Evolutionary conservation across 1,140 invertebrate genomes (phyloP).

Genomic region (Scaptomyza graminum): DNA sequence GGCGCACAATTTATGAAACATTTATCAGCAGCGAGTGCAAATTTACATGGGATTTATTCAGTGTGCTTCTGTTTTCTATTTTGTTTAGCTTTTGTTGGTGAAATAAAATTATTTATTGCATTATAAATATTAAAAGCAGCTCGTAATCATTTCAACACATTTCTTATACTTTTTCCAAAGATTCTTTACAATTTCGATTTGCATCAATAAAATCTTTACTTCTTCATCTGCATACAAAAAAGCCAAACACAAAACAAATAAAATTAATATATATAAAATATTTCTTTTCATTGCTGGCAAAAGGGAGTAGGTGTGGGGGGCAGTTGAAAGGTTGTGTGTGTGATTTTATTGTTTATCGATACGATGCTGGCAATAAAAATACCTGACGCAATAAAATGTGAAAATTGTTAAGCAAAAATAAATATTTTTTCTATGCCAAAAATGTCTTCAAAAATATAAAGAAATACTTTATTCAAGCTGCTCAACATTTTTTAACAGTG

Average conservation of each 20-base stretch:
- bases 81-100: conserved; percentile 55
- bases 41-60: conserved; percentile 65
- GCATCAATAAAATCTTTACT: conserved; percentile 62
- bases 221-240: conserved; percentile 24
- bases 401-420: background rate
- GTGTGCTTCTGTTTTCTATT: conserved; percentile 25
- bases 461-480: background rate
- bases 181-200: conserved; percentile 75
- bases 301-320: conserved; percentile 7
- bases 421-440: background rate
- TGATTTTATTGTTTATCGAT: conserved; percentile 80
- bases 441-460: no score
- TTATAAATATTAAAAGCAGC: conserved; percentile 69
- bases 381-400: conserved; percentile 53
- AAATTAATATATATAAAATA: conserved; percentile 81
- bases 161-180: conserved; percentile 26
- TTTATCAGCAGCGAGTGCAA: conserved; percentile 11
- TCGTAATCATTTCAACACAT: conserved; percentile 43
- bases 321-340: background rate
- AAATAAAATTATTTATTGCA: conserved; percentile 82
- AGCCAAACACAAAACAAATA: conserved; percentile 65
- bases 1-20: conserved; percentile 4
- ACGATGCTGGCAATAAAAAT: conserved; percentile 71
- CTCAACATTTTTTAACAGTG: background rate
- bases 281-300: conserved; percentile 36